These are phyloP conservation scores for Tenualosa thibaudeaui DNA, from an alignment of 2,797 vertebrate species.

Conservation along the genomic window DNA sequence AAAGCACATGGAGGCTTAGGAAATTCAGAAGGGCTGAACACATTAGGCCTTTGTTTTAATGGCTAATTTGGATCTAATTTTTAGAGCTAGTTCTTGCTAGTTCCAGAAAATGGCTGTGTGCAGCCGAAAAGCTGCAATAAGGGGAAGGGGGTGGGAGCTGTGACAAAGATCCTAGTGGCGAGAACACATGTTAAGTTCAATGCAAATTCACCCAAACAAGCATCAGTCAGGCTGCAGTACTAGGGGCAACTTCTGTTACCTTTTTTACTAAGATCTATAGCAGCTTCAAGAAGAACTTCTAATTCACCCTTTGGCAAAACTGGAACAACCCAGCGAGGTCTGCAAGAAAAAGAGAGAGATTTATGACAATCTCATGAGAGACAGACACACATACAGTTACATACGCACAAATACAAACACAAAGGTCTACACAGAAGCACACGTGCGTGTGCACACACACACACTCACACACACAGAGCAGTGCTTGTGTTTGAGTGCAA, in stretches of 20 bases:
- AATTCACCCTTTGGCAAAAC: conserved; percentile 99
- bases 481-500: not conserved
- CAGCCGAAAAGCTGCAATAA: not conserved
- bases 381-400: not conserved
- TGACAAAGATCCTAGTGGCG: not conserved
- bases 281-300: conserved; percentile 99
- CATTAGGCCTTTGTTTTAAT: conserved; percentile 10
- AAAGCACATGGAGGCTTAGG: not conserved
- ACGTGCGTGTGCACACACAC: conserved; percentile 20
- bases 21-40: not conserved
- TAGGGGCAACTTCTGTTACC: conserved; percentile 68
- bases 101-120: not conserved
- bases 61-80: not conserved
- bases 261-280: conserved; percentile 99
- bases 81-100: not conserved
- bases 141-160: conserved; percentile 27
- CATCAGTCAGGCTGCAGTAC: not conserved
- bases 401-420: not conserved
- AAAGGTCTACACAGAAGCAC: not conserved
- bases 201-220: not conserved
- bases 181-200: not conserved
- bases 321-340: conserved; percentile 99
- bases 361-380: not conserved
- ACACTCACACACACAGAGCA: not conserved
- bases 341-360: conserved; percentile 55